Percentiles rank a stretch among this genome's conserved stretches.
These are phyloP conservation scores for Silurus asotus DNA, from an alignment of 2,113 vertebrate genomes.

Conservation along the genomic window DNA sequence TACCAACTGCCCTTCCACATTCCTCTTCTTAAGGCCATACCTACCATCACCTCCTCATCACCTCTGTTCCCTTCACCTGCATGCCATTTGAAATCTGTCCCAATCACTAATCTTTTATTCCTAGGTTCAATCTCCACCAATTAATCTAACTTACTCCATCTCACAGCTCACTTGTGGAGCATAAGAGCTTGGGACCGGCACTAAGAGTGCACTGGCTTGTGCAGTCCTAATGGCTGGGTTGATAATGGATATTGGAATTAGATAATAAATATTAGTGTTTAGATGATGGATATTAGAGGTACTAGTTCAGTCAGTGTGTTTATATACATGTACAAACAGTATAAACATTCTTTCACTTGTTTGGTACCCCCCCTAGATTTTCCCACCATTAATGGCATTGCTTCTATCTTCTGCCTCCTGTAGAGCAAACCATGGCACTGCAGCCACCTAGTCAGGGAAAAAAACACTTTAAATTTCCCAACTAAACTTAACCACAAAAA, in stretches of 20 bases:
- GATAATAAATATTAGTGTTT: neutral
- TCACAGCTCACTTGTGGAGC: no score
- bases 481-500: neutral
- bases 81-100: no score
- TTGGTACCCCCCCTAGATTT: neutral
- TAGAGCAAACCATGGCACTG: neutral
- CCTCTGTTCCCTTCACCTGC: no score
- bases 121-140: no score
- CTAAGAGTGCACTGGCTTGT: neutral
- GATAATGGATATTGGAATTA: neutral
- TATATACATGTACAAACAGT: neutral
- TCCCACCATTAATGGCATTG: neutral
- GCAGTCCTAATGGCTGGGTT: neutral
- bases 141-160: no score
- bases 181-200: no score
- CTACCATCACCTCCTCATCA: no score
- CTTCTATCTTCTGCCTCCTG: neutral
- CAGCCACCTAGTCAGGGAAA: neutral
- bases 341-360: no score
- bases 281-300: neutral
- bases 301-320: neutral
- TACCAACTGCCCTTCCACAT: no score
- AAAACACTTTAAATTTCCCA: neutral
- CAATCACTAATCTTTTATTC: no score
- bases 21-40: no score